A percentile compares a stretch with the other conserved stretches of the same genome.
Evolutionary conservation across 2,888 invertebrate genomes (phyloP).

Genomic region (Thereva unica): DNA sequence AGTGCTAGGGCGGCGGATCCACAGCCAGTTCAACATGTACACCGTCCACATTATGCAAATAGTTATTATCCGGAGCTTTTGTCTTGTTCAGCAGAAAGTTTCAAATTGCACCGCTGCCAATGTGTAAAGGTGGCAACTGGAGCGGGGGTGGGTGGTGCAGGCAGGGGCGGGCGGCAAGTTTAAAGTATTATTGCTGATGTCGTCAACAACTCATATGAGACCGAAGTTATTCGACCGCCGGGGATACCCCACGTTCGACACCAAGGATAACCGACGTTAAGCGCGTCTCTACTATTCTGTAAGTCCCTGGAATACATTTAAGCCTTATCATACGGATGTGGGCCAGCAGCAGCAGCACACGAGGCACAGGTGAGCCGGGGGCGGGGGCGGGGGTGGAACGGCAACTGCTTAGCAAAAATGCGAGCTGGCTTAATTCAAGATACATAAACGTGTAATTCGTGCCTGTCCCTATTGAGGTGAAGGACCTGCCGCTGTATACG

Average conservation of each 20-base stretch:
- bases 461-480: constrained; percentile 12
- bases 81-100: constrained; percentile 40
- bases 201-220: constrained; percentile 42
- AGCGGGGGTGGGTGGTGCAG: too few species aligned
- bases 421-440: constrained; percentile 37
- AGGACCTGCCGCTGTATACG: constrained; percentile 12
- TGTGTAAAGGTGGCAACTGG: not conserved
- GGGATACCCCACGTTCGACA: constrained; percentile 3
- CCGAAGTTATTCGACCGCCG: constrained; percentile 39
- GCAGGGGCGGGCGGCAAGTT: constrained; percentile 22
- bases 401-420: constrained; percentile 34
- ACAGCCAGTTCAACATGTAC: constrained; percentile 29
- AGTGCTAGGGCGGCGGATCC: constrained; percentile 10
- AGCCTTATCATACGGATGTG: constrained; percentile 35
- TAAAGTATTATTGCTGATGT: constrained; percentile 42
- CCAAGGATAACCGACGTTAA: not conserved
- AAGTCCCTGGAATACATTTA: constrained; percentile 35
- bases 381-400: not conserved
- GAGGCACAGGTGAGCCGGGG: too few species aligned
- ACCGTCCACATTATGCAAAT: constrained; percentile 39
- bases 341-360: constrained; percentile 5
- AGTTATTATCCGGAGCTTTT: constrained; percentile 40
- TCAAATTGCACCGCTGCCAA: constrained; percentile 37
- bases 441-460: constrained; percentile 38
- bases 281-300: constrained; percentile 3